Evolutionary conservation across 2,888 invertebrate genomes (phyloP), one percentile per base, ranked within the genome.

Genomic region (Zonitis immaculata): DNA sequence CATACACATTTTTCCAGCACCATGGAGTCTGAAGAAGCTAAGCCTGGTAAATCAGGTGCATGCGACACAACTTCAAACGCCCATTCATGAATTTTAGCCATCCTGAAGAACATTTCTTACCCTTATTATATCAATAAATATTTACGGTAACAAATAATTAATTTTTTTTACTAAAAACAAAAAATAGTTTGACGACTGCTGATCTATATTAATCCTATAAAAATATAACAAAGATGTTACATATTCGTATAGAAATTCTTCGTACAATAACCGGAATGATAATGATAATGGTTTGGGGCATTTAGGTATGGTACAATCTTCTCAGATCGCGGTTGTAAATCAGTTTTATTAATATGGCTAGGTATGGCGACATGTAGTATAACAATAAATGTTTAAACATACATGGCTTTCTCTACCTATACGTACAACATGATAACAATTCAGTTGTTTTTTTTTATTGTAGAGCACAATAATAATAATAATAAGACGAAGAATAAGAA

Each of bases 301-400:
- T 12, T 25, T n/a, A n/a, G n/a, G n/a, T n/a, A n/a, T 16, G 27
- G 28, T 44, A 26, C 28, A 28, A 26, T 28, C 28, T 26, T 16
- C 14, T 11, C 27, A 28, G 26, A 44, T 44, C 44, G 14, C 14
- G 44, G 44, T 44, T 27, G 44, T 44, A 44, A 44, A 44, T 44
- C 44, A 44, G 44, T 44, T 44, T 44, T 44, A 44, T 44, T 44
- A 44, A 44, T 44, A 20, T 16, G 44, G 25, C 11, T 27, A 27
- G 16, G 18, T 27, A 44, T 44, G 44, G 18, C 26, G 44, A 14
- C 26, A 44, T 26, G 12, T 28, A n/a, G 6, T 25, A 9, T 9
- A 26, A 14, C 6, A 27, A 44, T 11, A 27, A 16, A 27, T 12
- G 35, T 35, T 18, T 9, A 32, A 32, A 35, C 32, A 32, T 32